Percentiles rank a stretch among this genome's conserved stretches.
phyloP scores from a whole-genome alignment of 2,113 vertebrate species.

The Nansenia antarctica region DNA sequence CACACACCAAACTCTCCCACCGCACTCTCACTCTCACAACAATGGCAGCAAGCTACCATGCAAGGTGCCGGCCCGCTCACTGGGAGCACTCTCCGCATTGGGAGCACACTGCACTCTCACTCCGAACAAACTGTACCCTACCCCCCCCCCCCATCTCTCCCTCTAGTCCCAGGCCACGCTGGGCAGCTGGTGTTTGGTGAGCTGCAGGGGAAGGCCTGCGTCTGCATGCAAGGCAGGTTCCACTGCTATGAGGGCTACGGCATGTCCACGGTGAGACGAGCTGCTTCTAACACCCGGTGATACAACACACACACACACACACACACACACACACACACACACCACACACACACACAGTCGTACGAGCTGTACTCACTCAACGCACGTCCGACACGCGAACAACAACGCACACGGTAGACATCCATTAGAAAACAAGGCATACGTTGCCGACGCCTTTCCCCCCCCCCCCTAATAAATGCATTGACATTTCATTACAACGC shows the following conservation, averaged over 20 bases:
- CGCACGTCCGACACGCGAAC: too few species aligned
- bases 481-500: too few species aligned
- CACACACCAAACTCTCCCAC: conserved; percentile 6
- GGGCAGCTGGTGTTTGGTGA: conserved; percentile 37
- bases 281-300: background rate
- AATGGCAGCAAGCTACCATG: too few species aligned
- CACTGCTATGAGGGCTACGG: conserved; percentile 35
- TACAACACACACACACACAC: background rate
- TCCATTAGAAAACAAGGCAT: too few species aligned
- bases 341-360: too few species aligned
- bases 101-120: background rate
- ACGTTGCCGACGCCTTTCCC: too few species aligned
- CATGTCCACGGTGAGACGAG: conserved; percentile 5
- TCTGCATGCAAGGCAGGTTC: conserved; percentile 39
- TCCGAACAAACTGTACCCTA: background rate
- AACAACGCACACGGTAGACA: too few species aligned
- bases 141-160: background rate
- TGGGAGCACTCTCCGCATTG: background rate
- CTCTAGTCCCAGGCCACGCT: conserved; percentile 26
- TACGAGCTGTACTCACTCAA: too few species aligned
- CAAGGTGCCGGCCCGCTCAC: too few species aligned
- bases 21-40: background rate
- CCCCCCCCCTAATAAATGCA: too few species aligned
- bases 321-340: too few species aligned
- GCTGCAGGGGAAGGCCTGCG: conserved; percentile 19